Conservation (phyloP, 2,797 vertebrate species). For the Lithobates sylvaticus region DNA sequence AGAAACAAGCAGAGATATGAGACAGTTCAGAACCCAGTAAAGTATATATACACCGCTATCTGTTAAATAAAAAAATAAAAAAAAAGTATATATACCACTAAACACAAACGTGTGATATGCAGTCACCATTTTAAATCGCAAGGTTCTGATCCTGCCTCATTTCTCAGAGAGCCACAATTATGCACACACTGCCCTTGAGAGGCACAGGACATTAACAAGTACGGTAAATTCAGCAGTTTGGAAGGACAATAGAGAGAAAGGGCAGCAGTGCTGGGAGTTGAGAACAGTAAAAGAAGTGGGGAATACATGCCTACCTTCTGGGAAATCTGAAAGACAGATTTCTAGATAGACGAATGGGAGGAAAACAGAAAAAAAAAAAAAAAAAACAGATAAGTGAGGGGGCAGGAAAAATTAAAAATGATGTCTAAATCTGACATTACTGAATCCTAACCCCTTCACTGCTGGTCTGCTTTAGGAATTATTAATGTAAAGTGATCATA, state of each 20-base stretch:
- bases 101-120: neutral
- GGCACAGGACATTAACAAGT: conserved; percentile 1
- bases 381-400: conserved; percentile 64
- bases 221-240: conserved; percentile 4
- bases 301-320: conserved; percentile 93
- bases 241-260: conserved; percentile 66
- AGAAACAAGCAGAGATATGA: conserved; percentile 39
- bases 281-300: conserved; percentile 68
- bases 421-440: conserved; percentile 66
- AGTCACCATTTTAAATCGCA: neutral
- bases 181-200: conserved; percentile 15
- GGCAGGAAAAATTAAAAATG: conserved; percentile 63
- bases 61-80: no score
- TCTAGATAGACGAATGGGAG: conserved; percentile 89
- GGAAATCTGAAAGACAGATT: conserved; percentile 98
- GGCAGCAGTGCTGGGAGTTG: conserved; percentile 65
- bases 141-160: conserved; percentile 32
- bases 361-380: conserved; percentile 62
- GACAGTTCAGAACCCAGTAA: conserved; percentile 17
- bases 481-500: neutral
- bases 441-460: conserved; percentile 49
- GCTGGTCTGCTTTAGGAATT: conserved; percentile 1
- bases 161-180: conserved; percentile 28
- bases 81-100: no score
- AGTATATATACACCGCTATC: no score